phyloP scores from a whole-genome alignment of 1,140 invertebrate species.

The Drosophila paulistorum region DNA sequence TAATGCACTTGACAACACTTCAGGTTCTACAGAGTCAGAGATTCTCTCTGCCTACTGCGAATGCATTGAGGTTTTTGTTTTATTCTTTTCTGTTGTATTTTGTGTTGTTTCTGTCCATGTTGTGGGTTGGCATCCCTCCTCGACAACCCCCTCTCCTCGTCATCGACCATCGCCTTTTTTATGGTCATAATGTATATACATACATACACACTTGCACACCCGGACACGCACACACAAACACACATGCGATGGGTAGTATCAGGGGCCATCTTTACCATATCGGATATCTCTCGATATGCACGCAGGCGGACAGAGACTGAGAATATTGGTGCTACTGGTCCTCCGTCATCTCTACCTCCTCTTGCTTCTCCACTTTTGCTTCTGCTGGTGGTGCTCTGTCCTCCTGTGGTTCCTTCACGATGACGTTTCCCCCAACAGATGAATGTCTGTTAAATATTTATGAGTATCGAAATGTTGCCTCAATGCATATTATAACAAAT shows the following conservation, averaged over 20 bases:
- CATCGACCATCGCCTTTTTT: conserved; percentile 10
- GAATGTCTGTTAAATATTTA: conserved; percentile 74
- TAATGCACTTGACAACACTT: conserved; percentile 23
- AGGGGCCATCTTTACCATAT: conserved; percentile 23
- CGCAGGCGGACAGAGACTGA: conserved; percentile 1
- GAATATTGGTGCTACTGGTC: neutral
- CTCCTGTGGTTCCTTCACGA: conserved; percentile 31
- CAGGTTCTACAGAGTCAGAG: conserved; percentile 5
- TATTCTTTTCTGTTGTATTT: conserved; percentile 32
- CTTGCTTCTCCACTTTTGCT: conserved; percentile 14
- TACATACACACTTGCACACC: neutral
- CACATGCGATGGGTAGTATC: conserved; percentile 14
- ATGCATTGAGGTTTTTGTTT: conserved; percentile 12
- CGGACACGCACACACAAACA: conserved; percentile 22
- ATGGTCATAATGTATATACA: conserved; percentile 44
- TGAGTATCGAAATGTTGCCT: conserved; percentile 74
- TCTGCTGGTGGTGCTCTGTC: conserved; percentile 8
- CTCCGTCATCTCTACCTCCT: neutral
- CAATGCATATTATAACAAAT: conserved; percentile 73
- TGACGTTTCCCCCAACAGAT: conserved; percentile 59
- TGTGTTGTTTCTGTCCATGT: conserved; percentile 22
- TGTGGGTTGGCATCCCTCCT: conserved; percentile 3
- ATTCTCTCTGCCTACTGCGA: neutral
- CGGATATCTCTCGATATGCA: conserved; percentile 11
- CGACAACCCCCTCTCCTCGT: too few species aligned